Evolutionary conservation across 2,113 vertebrate genomes (phyloP), one percentile per base, ranked within the genome.

Genomic region (Prionailurus bengalensis): DNA sequence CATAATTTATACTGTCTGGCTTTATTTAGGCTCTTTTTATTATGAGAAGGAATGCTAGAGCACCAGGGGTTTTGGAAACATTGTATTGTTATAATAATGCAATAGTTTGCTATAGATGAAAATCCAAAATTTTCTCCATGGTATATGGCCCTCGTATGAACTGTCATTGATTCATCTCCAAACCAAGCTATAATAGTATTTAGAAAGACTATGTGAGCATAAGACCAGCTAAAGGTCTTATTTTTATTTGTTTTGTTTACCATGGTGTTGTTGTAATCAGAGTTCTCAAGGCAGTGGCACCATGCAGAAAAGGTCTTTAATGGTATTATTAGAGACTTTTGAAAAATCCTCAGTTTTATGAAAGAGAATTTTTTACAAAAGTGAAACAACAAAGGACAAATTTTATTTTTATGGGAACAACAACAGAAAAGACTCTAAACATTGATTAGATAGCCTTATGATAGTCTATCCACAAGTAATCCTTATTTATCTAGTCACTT

Each of bases 21-120:
- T 79, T 89, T 94, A 87, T 85, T 83, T 92, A 90, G 61, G 4
- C 8, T 51, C 14, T 70, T 92, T 71, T 70, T 58, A n/a, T 70
- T 78, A 19, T 74, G 42, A 58, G 12, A 66, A 92, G 25, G 5
- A 80, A 80, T 80, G 15, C 6, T 79, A 14, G 61, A 42, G 19
- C 29, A 80, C 9, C 33, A 51, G 14, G 55, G 9, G 3, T 84
- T 97, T 88, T 61, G 63, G 45, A 92, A 92, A 61, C 23, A 36
- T 87, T 93, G 39, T 4, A 14, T 92, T 89, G 9, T n/a, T 88
- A 81, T 19, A 91, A 16, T 39, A 87, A 65, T 65, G 13, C 17
- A 89, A 5, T 51, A 27, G 51, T n/a, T 84, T 66, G 39, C 29
- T 89, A 74, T 85, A 83, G 5, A 3, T 90, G 5, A 27, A 73